A percentile compares a stretch with the other conserved stretches of the same genome.
phyloP scores from a whole-genome alignment of 2,888 invertebrate species.

The Habrosyne pyritoides region DNA sequence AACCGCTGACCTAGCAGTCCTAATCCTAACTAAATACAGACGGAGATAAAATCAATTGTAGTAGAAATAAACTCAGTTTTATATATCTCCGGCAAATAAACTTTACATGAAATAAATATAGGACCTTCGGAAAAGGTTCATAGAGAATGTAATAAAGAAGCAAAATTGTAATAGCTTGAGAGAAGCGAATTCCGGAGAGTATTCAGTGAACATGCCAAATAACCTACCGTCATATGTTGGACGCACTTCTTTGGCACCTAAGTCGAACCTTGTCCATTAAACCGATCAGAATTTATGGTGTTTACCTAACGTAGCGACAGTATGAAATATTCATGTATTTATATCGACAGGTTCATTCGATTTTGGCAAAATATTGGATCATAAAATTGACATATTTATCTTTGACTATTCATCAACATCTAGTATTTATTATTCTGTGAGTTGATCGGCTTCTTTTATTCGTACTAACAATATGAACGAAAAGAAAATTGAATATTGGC shows the following conservation, averaged over 20 bases:
- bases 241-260: slow-evolving; percentile 10
- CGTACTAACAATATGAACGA: no score
- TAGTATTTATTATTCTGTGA: no score
- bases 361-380: no score
- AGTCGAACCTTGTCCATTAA: slow-evolving; percentile 5
- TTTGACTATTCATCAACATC: no score
- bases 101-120: neutral
- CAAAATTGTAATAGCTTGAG: neutral
- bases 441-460: no score
- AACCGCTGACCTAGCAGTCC: no score
- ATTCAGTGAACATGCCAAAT: neutral
- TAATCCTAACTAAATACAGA: neutral
- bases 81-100: neutral
- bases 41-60: neutral
- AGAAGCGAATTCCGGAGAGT: neutral
- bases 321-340: neutral
- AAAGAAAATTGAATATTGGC: no score
- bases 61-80: neutral
- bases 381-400: no score
- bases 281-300: slow-evolving; percentile 13
- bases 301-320: slow-evolving; percentile 9
- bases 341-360: neutral
- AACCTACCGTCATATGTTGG: neutral
- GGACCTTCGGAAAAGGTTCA: neutral
- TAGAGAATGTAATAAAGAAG: neutral